These are phyloP conservation scores for Maconellicoccus hirsutus DNA, from an alignment of 1,140 invertebrate genomes.

Conservation along the genomic window DNA sequence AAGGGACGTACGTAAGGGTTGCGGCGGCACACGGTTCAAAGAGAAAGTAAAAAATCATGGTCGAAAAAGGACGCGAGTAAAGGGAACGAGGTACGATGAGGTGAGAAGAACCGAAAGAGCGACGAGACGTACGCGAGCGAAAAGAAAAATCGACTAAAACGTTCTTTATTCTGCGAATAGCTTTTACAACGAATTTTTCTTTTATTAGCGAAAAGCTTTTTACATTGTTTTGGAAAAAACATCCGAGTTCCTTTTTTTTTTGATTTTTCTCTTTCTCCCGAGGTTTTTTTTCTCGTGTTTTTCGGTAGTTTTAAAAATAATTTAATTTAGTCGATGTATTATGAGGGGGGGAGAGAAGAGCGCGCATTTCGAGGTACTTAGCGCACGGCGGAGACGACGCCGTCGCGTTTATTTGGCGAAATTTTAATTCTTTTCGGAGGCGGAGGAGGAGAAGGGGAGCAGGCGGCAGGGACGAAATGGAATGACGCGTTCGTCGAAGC, in stretches of 20 bases:
- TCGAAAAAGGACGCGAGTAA: slow-evolving; percentile 28
- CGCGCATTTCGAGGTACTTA: too few relatives aligned
- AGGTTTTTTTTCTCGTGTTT: background rate
- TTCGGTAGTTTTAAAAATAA: background rate
- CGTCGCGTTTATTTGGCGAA: background rate
- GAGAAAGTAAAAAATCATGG: slow-evolving; percentile 21
- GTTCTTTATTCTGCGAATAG: background rate
- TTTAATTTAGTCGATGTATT: background rate
- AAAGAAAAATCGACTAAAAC: slow-evolving; percentile 11
- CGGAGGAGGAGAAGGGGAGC: too few relatives aligned
- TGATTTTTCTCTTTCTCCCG: background rate
- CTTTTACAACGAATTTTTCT: slow-evolving; percentile 24
- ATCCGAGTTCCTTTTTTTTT: slow-evolving; percentile 10
- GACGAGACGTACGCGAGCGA: background rate
- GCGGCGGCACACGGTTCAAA: background rate
- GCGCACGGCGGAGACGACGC: too few relatives aligned
- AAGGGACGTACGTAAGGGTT: slow-evolving; percentile 20
- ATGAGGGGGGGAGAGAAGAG: background rate
- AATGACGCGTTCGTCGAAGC: background rate
- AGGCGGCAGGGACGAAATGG: too few relatives aligned
- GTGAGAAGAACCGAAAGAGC: slow-evolving; percentile 31
- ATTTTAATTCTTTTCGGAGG: background rate
- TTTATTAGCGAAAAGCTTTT: slow-evolving; percentile 17
- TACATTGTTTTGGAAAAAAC: slow-evolving; percentile 19
- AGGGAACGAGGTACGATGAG: slow-evolving; percentile 27